These are phyloP conservation scores for Anoura caudifer DNA, from an alignment of 2,113 vertebrate species.

Conservation along the genomic window DNA sequence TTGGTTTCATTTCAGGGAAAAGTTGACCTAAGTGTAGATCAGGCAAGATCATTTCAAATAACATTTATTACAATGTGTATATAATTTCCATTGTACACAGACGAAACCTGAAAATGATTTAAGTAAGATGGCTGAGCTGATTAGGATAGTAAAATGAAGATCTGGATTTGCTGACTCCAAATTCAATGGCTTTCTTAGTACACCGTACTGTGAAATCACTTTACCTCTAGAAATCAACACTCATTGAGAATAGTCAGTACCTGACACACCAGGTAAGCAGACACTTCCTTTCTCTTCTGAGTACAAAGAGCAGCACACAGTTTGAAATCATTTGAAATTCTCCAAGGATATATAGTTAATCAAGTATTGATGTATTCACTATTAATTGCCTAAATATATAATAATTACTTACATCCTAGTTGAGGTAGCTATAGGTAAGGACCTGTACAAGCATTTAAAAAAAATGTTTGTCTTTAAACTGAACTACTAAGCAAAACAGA, in stretches of 20 bases:
- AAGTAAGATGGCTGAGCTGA: neutral
- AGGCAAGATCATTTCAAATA: neutral
- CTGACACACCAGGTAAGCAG: neutral
- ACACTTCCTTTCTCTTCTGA: neutral
- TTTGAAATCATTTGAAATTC: neutral
- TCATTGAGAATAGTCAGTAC: rapidly evolving
- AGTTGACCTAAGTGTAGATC: neutral
- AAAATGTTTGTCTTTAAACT: neutral
- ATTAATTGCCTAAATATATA: neutral
- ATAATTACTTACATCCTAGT: neutral
- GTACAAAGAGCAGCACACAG: neutral
- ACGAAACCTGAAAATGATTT: neutral
- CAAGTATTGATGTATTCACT: neutral
- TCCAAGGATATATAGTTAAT: neutral
- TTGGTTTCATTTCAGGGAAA: neutral
- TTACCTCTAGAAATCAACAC: neutral
- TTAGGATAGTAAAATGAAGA: neutral
- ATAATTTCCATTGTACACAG: neutral
- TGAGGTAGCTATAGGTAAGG: neutral
- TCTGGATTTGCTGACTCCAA: neutral
- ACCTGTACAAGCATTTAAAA: neutral
- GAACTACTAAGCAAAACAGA: no score
- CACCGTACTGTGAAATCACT: neutral
- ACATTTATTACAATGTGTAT: neutral
- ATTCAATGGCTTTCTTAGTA: neutral